These are phyloP conservation scores for Nephila pilipes DNA, from an alignment of 1,140 invertebrate species.

Conservation along the genomic window DNA sequence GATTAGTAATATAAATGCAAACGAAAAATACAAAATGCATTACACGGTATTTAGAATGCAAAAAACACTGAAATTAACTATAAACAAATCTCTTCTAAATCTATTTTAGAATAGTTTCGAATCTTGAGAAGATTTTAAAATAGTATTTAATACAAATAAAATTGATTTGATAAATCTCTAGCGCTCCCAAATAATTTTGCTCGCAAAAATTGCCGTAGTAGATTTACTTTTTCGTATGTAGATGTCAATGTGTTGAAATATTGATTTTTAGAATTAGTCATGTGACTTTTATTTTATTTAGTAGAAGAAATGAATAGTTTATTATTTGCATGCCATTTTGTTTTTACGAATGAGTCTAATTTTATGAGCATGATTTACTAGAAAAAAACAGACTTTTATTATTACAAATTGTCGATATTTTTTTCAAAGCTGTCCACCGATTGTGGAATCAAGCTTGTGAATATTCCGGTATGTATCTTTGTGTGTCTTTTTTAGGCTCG, in stretches of 20 bases:
- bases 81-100: too few relatives aligned
- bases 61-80: too few relatives aligned
- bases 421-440: conserved; percentile 75
- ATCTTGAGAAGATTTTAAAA: too few relatives aligned
- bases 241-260: background rate
- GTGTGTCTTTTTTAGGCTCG: conserved; percentile 34
- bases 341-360: conserved; percentile 37
- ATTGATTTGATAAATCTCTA: too few relatives aligned
- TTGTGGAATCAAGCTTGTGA: conserved; percentile 74
- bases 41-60: too few relatives aligned
- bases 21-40: too few relatives aligned
- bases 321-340: conserved; percentile 59
- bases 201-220: too few relatives aligned
- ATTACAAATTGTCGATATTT: conserved; percentile 66
- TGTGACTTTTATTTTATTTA: background rate
- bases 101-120: too few relatives aligned
- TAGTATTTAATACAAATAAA: too few relatives aligned
- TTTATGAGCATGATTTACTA: conserved; percentile 54
- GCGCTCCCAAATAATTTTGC: too few relatives aligned
- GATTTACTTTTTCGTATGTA: background rate
- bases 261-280: background rate
- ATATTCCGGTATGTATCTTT: conserved; percentile 73
- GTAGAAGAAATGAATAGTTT: background rate
- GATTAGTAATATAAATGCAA: too few relatives aligned
- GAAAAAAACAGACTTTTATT: conserved; percentile 19